Base-by-base conservation (phyloP, 2,797 vertebrate species). In the Sciurus vulgaris region DNA sequence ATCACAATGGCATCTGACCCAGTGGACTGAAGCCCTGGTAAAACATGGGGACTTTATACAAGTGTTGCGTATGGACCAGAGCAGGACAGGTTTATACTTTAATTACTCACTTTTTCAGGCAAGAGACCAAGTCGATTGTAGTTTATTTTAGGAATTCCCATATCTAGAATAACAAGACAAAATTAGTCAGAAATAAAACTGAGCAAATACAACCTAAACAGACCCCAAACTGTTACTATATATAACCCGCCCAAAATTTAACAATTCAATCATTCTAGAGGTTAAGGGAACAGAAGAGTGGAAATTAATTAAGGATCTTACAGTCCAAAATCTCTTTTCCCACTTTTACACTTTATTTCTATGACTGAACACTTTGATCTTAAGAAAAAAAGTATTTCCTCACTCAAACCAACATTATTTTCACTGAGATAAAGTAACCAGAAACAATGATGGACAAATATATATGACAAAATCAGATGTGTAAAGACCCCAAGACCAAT, bases 71-170 rank as follows among this genome's bases (percentile, higher is more conserved):
- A 56, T 30, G 28, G n/a, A 17, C 38, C 2, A 41, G 12, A 26
- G 54, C 63, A 59, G 61, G 49, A 41, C 13, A 77, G 33, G 67
- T 28, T 65, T 15, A 8, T 41, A 63, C 30, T 85, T 94, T 72
- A 76, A n/a, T n/a, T 41, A 24, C 73, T 95, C 47, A 77, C 26
- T 73, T 79, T 77, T 49, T 93, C 28, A 87, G 10, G 0, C 0
- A 7, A 85, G 78, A 89, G 5, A 3, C 77, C 88, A 22, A 76
- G 26, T 44, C 54, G 59, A 83, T 3, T n/a, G 2, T 72, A 63
- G 24, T 51, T 95, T 89, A 85, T 47, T 92, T 93, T 26, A 67
- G 47, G 5, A 85, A 93, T 78, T 85, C 82, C 33, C 35, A 7
- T 86, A 89, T 44, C 28, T 86, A 54, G 8, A 93, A 69, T 72